Percentiles rank a stretch among this genome's conserved stretches.
Conservation (phyloP, 2,797 vertebrate genomes). For the Myotis findleyi region DNA sequence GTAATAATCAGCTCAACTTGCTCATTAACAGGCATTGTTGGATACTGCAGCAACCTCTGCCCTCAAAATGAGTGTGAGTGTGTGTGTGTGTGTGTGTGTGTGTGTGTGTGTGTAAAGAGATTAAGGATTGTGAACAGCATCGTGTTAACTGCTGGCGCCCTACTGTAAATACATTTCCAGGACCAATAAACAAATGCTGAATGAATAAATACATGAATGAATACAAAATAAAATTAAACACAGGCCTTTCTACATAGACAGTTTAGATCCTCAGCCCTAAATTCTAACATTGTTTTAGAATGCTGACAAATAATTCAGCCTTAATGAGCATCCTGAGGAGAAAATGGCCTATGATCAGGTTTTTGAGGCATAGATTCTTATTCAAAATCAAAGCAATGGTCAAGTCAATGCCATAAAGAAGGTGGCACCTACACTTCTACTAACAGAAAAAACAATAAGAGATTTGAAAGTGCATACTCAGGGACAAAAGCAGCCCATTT, state of each 20-base stretch:
- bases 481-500: no score
- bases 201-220: neutral
- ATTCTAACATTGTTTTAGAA: neutral
- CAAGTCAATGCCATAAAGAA: neutral
- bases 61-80: neutral
- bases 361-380: neutral
- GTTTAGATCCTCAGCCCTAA: neutral
- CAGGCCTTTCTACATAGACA: neutral
- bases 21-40: neutral
- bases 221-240: conserved; percentile 22
- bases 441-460: neutral
- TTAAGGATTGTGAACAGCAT: neutral
- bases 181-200: neutral
- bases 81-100: neutral
- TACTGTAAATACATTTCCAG: neutral
- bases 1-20: neutral
- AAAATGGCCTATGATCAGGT: neutral
- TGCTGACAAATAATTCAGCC: neutral
- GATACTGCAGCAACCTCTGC: neutral
- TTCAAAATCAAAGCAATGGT: neutral
- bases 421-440: neutral
- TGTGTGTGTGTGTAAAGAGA: neutral
- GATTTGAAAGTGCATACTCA: neutral
- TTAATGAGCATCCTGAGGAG: neutral
- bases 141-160: neutral